A percentile compares a stretch with the other conserved stretches of the same genome.
phyloP scores from a whole-genome alignment of 2,797 vertebrate genomes.

The Pseudocheirus occidentalis region DNA sequence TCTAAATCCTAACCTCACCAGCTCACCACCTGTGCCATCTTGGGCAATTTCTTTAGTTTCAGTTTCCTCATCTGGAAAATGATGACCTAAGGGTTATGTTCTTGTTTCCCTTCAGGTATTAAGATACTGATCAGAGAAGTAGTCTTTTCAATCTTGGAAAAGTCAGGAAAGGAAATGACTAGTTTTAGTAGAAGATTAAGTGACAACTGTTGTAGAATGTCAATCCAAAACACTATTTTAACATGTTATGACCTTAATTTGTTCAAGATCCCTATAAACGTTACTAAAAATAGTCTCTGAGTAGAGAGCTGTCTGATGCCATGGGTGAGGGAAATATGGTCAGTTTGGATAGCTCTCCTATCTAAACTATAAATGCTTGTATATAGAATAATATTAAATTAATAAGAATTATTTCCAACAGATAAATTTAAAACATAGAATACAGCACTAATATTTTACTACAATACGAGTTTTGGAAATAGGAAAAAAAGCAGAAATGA shows the following conservation, averaged over 20 bases:
- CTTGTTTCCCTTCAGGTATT: not conserved
- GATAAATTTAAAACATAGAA: not conserved
- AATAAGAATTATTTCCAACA: not conserved
- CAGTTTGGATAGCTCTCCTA: not conserved
- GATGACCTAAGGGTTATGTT: not conserved
- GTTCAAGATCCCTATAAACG: not conserved
- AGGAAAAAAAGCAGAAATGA: not conserved
- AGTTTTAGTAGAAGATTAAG: not conserved
- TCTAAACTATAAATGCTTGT: not conserved
- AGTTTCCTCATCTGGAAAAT: not conserved
- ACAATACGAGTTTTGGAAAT: not conserved
- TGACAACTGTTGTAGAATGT: not conserved
- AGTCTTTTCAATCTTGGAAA: not conserved
- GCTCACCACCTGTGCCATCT: not conserved
- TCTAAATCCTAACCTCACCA: not conserved
- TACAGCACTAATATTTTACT: not conserved
- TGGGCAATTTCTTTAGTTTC: not conserved
- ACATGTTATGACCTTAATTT: not conserved
- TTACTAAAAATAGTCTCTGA: not conserved
- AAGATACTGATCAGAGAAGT: not conserved
- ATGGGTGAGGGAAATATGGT: not conserved
- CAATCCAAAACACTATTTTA: not conserved
- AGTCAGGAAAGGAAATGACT: not conserved
- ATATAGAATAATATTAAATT: not conserved
- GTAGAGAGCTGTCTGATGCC: not conserved